Evolutionary conservation across 2,113 vertebrate genomes (phyloP), one percentile per base, ranked within the genome.

Genomic region (Bos javanicus): DNA sequence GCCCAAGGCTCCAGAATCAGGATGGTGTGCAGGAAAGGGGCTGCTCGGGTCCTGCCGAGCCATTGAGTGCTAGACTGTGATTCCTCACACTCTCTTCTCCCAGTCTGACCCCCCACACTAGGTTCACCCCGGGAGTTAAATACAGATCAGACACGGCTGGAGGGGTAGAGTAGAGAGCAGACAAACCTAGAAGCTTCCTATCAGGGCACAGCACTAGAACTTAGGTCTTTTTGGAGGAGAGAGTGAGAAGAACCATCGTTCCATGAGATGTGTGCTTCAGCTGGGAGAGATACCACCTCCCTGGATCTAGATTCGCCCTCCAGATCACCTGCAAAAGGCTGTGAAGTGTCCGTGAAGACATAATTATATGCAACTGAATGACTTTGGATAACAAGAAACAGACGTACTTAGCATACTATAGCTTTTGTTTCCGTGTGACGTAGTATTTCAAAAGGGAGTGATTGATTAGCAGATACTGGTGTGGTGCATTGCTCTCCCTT

Each of bases 321-420:
- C 50, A 54, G 57, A 59, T 21, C 43, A 80, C 28, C 36, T 82
- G 54, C 46, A 91, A 82, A 89, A 54, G 26, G 6, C 57, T 82
- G 7, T 12, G 83, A 86, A 85, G 86, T 76, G 26, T 16, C 74
- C 16, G 14, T 21, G 26, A 84, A 84, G 67, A 71, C 26, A 15
- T n/a, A 30, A 50, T 50, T 50, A 91, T 84, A 84, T 16, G 64
- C 80, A 43, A 23, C 1, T 81, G 89, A 91, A 78, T 84, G 43
- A 76, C 83, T 97, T 56, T 23, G 76, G 91, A n/a, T 16, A 19
- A 36, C 36, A 88, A 98, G 92, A 96, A 97, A 82, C 28, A 19
- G 50, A 67, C 64, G 48, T 76, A 9, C 39, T 64, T 90, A 62
- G 59, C 88, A 16, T 94, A 81, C 52, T 2, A 0, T 82, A 88